Base-by-base conservation (phyloP, 2,888 invertebrate species). In the Papilio gigon region DNA sequence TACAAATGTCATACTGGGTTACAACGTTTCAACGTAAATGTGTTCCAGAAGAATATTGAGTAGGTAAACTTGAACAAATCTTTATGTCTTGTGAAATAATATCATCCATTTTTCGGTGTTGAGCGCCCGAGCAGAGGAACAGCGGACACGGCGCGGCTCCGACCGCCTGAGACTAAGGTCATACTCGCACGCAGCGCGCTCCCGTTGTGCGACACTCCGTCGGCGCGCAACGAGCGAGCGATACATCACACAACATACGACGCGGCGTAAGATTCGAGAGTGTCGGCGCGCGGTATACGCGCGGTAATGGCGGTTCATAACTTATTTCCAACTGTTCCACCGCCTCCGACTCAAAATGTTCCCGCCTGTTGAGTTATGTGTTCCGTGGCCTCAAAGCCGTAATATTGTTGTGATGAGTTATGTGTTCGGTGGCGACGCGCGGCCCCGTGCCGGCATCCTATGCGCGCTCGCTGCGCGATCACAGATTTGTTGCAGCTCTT, bases 331-430 rank as follows among this genome's bases (percentile, higher is more conserved):
- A 30, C 50, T 40, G 47, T 60, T 61, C 47, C 59, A 65, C 27
- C 56, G 20, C 35, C 58, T 27, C 58, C 5, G 33, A 12, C 50
- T 60, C 47, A 35, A 53, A 67, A 53, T 30, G 35, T 53, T 61
- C 40, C 59, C n/a, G 60, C 47, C 25, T 25, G 50, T 27, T 50
- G 61, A 67, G 67, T 61, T 67, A 67, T 67, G 61, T 35, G 50
- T 40, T 44, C n/a, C 59, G 25, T 60, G 42, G 58, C 20, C 27
- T 58, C 58, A 53, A 33, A 42, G 9, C 17, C 20, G 64, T 25
- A 40, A 56, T 40, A 37, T 53, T 53, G 27, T 40, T 20, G 42
- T 50, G 37, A 25, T 40, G 61, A 67, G 67, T 53, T 67, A 67
- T 67, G 67, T 17, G 61, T 40, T 35, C n/a, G 17, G 37, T 53